These are phyloP conservation scores for Nannobrachium achirus DNA, from an alignment of 2,113 vertebrate species.

Conservation along the genomic window DNA sequence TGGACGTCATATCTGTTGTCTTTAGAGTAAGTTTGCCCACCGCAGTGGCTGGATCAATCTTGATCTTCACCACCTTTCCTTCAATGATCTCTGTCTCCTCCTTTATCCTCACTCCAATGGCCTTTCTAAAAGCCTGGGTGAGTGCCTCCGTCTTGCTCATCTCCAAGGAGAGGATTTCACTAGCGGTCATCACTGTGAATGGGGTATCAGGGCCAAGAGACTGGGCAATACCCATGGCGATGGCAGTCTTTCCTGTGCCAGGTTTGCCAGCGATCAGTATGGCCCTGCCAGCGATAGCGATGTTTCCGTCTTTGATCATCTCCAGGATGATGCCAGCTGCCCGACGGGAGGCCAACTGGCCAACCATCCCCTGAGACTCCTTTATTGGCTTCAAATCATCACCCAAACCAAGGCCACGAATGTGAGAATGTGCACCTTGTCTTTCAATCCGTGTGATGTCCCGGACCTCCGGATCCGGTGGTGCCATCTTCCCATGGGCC, in stretches of 20 bases:
- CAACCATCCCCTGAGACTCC: constrained; percentile 95
- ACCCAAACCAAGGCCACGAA: constrained; percentile 90
- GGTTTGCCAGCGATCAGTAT: constrained; percentile 92
- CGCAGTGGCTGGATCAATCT: constrained; percentile 93
- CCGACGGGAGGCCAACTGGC: constrained; percentile 89
- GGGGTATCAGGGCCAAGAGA: constrained; percentile 89
- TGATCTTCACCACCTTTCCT: constrained; percentile 95
- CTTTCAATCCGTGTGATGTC: constrained; percentile 92
- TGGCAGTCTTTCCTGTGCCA: constrained; percentile 92
- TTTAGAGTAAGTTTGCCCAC: constrained; percentile 95
- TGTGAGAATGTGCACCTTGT: constrained; percentile 92
- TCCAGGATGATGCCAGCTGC: constrained; percentile 91
- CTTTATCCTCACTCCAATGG: constrained; percentile 93
- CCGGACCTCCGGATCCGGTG: constrained; percentile 90
- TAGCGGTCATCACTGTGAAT: constrained; percentile 90
- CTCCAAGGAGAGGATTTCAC: constrained; percentile 94
- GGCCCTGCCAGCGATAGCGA: constrained; percentile 90
- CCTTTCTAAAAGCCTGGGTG: constrained; percentile 91
- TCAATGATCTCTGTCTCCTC: constrained; percentile 97
- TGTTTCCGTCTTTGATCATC: constrained; percentile 95
- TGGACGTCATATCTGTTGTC: constrained; percentile 95
- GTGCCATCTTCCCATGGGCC: too few species aligned
- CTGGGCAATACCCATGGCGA: constrained; percentile 94
- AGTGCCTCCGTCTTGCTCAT: constrained; percentile 95
- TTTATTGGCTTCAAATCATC: constrained; percentile 92